Conservation (phyloP, 2,888 invertebrate genomes). For the Aromia moschata region DNA sequence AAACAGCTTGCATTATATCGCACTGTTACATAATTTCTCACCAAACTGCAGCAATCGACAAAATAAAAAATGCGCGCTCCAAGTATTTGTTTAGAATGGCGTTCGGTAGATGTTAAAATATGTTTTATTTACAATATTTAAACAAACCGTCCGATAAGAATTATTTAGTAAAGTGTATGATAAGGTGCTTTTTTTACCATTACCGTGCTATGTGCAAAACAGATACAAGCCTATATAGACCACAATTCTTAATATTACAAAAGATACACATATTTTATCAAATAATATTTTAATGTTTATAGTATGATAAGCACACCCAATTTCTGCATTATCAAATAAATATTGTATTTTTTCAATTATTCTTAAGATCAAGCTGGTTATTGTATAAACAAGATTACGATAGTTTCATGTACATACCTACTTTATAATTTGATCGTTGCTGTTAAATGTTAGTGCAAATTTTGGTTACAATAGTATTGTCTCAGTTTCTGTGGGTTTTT, state of each 20-base stretch:
- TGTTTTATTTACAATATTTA: slow-evolving; percentile 28
- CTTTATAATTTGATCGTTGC: background rate
- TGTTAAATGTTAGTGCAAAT: slow-evolving; percentile 2
- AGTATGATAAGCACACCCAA: slow-evolving; percentile 53
- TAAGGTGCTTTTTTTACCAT: slow-evolving; percentile 20
- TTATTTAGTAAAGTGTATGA: slow-evolving; percentile 23
- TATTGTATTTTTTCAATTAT: slow-evolving; percentile 36
- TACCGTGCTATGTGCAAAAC: slow-evolving; percentile 26
- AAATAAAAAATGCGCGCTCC: too few relatives aligned
- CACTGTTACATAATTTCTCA: too few relatives aligned
- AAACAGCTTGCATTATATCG: too few relatives aligned
- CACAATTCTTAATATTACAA: slow-evolving; percentile 41
- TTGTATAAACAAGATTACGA: slow-evolving; percentile 22
- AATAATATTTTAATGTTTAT: slow-evolving; percentile 45
- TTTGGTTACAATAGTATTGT: background rate
- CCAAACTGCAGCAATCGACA: too few relatives aligned
- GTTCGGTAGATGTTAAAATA: background rate
- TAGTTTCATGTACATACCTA: slow-evolving; percentile 12
- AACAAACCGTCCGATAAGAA: slow-evolving; percentile 33
- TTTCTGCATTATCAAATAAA: slow-evolving; percentile 49
- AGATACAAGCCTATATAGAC: slow-evolving; percentile 17
- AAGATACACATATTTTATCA: slow-evolving; percentile 41
- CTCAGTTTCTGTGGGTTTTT: background rate
- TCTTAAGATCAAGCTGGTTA: slow-evolving; percentile 26
- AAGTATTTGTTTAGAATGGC: background rate